Conservation (phyloP, 2,797 vertebrate genomes). For the Lophius americanus region DNA sequence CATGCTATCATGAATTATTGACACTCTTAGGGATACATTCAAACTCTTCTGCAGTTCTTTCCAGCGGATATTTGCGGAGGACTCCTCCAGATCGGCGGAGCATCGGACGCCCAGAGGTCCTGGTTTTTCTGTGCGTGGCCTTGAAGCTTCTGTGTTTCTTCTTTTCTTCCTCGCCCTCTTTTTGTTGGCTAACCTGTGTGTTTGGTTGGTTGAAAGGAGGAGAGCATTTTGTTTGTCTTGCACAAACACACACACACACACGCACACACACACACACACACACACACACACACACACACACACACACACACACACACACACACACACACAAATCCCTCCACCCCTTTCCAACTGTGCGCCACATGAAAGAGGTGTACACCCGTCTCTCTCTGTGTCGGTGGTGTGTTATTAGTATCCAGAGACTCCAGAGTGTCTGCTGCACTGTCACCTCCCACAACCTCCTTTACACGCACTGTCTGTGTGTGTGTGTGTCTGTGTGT, state of each 20-base stretch:
- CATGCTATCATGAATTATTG: no score
- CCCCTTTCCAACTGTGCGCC: conserved; percentile 56
- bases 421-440: conserved; percentile 89
- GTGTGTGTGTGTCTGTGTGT: conserved; percentile 14
- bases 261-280: conserved; percentile 20
- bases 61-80: no score
- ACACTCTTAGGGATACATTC: no score
- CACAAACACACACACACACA: conserved; percentile 1
- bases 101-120: no score
- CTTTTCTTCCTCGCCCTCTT: conserved; percentile 13
- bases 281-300: conserved; percentile 14
- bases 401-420: conserved; percentile 87
- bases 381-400: conserved; percentile 73
- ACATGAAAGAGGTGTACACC: conserved; percentile 69
- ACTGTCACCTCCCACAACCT: conserved; percentile 80
- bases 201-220: conserved; percentile 40
- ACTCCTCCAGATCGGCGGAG: no score
- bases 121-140: no score
- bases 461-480: conserved; percentile 75
- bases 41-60: no score
- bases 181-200: conserved; percentile 53
- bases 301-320: conserved; percentile 3
- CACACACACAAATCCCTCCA: conserved; percentile 33
- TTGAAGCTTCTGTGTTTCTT: neutral
- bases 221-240: conserved; percentile 51